phyloP scores from a whole-genome alignment of 2,797 vertebrate genomes.

The Lagorchestes hirsutus region DNA sequence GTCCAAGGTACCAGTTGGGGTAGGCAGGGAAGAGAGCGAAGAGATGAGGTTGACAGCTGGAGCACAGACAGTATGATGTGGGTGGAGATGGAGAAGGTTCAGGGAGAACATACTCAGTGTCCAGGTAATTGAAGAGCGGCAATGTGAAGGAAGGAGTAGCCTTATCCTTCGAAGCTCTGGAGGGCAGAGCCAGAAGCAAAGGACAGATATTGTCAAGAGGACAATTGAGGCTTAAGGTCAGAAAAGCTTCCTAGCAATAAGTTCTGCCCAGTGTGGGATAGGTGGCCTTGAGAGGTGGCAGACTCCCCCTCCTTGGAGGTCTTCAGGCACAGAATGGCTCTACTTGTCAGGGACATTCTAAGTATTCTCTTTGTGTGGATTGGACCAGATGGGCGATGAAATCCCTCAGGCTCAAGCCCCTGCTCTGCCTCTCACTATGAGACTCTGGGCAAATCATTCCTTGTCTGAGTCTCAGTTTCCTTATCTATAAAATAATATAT shows the following conservation, averaged over 20 bases:
- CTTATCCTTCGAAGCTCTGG: background rate
- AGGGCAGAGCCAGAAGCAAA: background rate
- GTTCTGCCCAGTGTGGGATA: background rate
- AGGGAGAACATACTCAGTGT: background rate
- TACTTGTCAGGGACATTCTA: background rate
- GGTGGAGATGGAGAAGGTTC: background rate
- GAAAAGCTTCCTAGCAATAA: background rate
- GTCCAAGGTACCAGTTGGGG: background rate
- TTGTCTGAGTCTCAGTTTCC: background rate
- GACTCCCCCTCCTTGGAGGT: background rate
- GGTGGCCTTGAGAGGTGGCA: background rate
- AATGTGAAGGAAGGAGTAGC: background rate
- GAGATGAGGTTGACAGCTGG: background rate
- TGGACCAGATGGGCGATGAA: background rate
- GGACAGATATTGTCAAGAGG: background rate
- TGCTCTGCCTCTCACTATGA: background rate
- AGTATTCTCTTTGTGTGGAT: background rate
- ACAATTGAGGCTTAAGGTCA: background rate
- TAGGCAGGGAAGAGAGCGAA: background rate
- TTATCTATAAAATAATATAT: background rate
- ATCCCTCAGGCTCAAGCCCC: background rate
- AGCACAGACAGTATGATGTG: background rate
- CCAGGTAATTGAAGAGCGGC: background rate
- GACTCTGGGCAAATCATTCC: background rate
- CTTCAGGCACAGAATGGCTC: background rate